phyloP scores from a whole-genome alignment of 2,113 vertebrate species.

The Ginglymostoma cirratum region DNA sequence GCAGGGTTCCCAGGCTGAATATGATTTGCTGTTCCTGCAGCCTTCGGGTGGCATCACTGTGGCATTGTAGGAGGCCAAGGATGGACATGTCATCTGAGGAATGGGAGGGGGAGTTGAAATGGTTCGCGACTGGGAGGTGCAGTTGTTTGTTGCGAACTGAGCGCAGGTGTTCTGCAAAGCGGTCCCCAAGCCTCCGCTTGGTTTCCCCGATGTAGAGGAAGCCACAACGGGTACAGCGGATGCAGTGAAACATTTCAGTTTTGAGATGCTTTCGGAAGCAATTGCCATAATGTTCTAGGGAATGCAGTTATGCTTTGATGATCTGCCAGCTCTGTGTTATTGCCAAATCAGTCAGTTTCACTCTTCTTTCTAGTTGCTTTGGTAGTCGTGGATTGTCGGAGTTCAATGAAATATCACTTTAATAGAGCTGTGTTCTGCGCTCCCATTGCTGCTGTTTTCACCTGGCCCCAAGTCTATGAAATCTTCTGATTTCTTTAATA shows the following conservation, averaged over 20 bases:
- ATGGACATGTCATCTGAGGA: too few species aligned
- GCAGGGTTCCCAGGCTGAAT: too few species aligned
- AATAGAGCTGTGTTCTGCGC: background rate
- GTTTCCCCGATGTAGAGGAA: too few species aligned
- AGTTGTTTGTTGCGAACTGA: too few species aligned
- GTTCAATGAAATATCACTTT: constrained; percentile 1
- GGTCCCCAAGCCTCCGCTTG: too few species aligned
- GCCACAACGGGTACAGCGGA: too few species aligned
- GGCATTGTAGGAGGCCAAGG: too few species aligned
- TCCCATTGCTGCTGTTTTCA: background rate
- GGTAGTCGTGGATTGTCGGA: background rate
- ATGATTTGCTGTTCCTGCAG: too few species aligned
- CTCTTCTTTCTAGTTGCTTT: background rate
- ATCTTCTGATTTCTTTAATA: background rate
- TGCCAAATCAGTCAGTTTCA: background rate
- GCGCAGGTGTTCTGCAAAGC: too few species aligned
- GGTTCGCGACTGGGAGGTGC: too few species aligned
- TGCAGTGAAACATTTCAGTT: background rate
- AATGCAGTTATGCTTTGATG: background rate
- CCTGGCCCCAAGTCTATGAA: background rate
- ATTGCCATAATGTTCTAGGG: background rate
- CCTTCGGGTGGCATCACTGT: too few species aligned
- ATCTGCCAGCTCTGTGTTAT: background rate
- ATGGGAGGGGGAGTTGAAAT: too few species aligned
- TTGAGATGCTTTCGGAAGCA: background rate